Base-by-base conservation (phyloP, 2,113 vertebrate species). In the Sciurus niger region DNA sequence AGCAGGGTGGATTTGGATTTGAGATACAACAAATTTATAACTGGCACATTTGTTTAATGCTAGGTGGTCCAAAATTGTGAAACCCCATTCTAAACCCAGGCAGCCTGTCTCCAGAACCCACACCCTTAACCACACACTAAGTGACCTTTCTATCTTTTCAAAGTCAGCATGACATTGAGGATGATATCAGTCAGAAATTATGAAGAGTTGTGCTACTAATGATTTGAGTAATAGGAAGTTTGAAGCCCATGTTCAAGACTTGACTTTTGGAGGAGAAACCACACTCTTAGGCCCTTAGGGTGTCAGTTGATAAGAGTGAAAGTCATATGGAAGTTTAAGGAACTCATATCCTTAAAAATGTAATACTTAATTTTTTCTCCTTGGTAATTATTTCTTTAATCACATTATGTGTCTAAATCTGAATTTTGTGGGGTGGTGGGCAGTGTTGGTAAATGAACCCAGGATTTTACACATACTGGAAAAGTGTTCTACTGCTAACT, bases 341-440 rank as follows among this genome's bases (percentile, higher is more conserved):
- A 3, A 82, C 34, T 46, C 34, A n/a, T 43, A 3, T 70, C 6
- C 2, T 85, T 28, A n/a, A 48, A 93, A 51, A 78, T n/a, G 40
- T 17, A 74, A 70, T 34, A 58, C 37, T 40, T 60, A 40, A 46
- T 89, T 2, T 0, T 63, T 92, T 48, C 13, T 46, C 18, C 48
- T 34, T 83, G n/a, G 22, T 84, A 77, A 79, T 83, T 77, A 83
- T 68, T 96, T 94, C 4, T 34, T 76, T 32, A 74, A 68, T 80
- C n/a, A 55, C 24, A 55, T 55, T 89, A 37, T 37, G 24, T 63
- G 24, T 63, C 60, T 63, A 28, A 63, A 25, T 28, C 60, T 63
- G 58, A 60, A 60, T 25, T 60, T 60, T 60, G 3, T 1, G 2
- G 58, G 58, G 58, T 6, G 5, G 9, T 24, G 9, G 60, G 60